Conservation (phyloP, 2,888 invertebrate species). For the Calephelis perditalis region DNA sequence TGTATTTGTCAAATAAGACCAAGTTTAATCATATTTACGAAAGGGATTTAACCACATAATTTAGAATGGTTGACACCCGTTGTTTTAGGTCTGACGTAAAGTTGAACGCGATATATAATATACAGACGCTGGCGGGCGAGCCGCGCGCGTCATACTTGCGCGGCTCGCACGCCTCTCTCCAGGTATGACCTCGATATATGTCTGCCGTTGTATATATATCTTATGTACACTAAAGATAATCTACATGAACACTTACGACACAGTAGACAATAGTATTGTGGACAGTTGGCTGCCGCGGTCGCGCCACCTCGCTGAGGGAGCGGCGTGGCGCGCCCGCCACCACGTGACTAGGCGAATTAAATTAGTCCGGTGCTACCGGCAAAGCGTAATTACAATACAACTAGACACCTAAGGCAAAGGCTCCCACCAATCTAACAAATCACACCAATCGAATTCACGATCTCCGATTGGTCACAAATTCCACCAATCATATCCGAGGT, state of each 20-base stretch:
- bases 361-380: conserved; percentile 52
- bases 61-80: no score
- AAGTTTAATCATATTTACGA: no score
- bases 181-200: conserved; percentile 45
- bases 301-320: conserved; percentile 44
- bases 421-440: neutral
- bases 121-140: conserved; percentile 25
- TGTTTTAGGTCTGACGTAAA: conserved; percentile 16
- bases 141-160: conserved; percentile 28
- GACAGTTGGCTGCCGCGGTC: conserved; percentile 62
- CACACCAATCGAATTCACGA: conserved; percentile 6
- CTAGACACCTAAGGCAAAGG: conserved; percentile 38
- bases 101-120: conserved; percentile 5
- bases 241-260: conserved; percentile 73
- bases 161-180: conserved; percentile 29
- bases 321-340: conserved; percentile 50
- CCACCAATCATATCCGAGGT: conserved; percentile 3
- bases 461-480: conserved; percentile 1
- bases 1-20: no score
- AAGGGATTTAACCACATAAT: no score
- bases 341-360: conserved; percentile 70
- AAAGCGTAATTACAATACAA: conserved; percentile 68
- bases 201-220: conserved; percentile 62
- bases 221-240: conserved; percentile 65
- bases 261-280: conserved; percentile 66